Base-by-base conservation (phyloP, 2,797 vertebrate species). In the Poeciliopsis infans region DNA sequence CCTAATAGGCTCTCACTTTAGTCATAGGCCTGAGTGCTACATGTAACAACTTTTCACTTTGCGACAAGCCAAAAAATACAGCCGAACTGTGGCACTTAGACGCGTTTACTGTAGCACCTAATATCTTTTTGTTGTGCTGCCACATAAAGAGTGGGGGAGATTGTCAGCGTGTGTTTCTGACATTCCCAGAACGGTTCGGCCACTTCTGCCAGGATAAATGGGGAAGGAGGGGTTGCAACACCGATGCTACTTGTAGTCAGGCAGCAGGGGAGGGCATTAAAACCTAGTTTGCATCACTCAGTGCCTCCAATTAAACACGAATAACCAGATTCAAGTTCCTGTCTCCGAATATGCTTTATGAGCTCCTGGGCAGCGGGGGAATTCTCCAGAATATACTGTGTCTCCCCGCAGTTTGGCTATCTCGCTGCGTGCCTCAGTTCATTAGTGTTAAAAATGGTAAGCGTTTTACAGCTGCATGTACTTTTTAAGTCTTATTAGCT, bases 401-500 rank as follows among this genome's bases (percentile, higher is more conserved):
- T 94, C 91, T 91, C 90, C 85, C 79, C 4, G 83, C 93, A 90
- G 92, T 93, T 93, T 88, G 90, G 91, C 82, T 79, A 92, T 91
- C 93, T 92, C 59, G 79, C 91, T 88, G 90, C 93, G 92, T 28
- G 93, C 91, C 92, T 90, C 91, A 93, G 93, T 95, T 95, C 94
- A 95, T 96, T 95, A 96, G 94, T 90, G 93, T 95, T 95, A 94
- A 95, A 95, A 95, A 95, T 94, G 93, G 94, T 90, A 91, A 95
- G 93, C 93, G 86, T 95, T 95, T 95, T 95, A 87, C 88, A 93
- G 94, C 93, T 93, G 94, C 93, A 95, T 95, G 93, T 94, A 94
- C 93, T 95, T 95, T 93, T 94, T 94, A 94, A 94, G 94, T 95
- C 94, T 95, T 95, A 94, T 95, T 96, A 95, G 93, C 93, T 93